Evolutionary conservation across 2,888 invertebrate genomes (phyloP), one percentile per base, ranked within the genome.

Genomic region (Lithophane leautieri): DNA sequence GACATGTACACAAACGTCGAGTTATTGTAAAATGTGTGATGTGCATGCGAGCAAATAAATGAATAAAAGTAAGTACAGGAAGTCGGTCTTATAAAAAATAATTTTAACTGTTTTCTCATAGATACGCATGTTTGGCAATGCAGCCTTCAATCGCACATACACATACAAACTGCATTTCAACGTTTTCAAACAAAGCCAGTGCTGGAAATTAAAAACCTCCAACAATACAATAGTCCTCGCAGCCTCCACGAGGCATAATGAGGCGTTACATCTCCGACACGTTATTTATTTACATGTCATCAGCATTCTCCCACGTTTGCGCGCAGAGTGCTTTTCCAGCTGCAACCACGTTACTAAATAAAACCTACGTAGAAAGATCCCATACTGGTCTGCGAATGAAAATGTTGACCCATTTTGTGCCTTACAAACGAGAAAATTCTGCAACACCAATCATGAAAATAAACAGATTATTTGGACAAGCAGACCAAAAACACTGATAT

Each of bases 201-300:
- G n/a, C 28, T 81, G 19, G 44, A 76, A 65, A 75, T 75, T 14
- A 76, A 78, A 81, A 81, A 8, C n/a, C 28, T 61, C 42, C 52
- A 78, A 81, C 56, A 60, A 60, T 52, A 81, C 63, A 78, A 78
- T 65, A 58, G 14, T 50, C 54, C 11, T 19, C 19, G 50, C 60
- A 69, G 81, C 72, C 60, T 85, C 67, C 67, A 82, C 66, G 71
- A 40, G 9, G 54, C 60, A 85, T 82, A 77, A 82, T 73, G 85
- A 82, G 70, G 78, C 82, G 78, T 84, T 70, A 70, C 70, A 85
- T 70, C 70, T 85, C 72, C 58, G 63, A 70, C 82, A 82, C 72
- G 47, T 84, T 80, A 81, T 82, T 81, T 74, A 83, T 83, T 83
- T 78, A 61, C 77, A 79, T 80, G 67, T 75, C 85, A 72, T 76